Evolutionary conservation across 2,113 vertebrate genomes (phyloP), one percentile per base, ranked within the genome.

Genomic region (Lethenteron reissneri): DNA sequence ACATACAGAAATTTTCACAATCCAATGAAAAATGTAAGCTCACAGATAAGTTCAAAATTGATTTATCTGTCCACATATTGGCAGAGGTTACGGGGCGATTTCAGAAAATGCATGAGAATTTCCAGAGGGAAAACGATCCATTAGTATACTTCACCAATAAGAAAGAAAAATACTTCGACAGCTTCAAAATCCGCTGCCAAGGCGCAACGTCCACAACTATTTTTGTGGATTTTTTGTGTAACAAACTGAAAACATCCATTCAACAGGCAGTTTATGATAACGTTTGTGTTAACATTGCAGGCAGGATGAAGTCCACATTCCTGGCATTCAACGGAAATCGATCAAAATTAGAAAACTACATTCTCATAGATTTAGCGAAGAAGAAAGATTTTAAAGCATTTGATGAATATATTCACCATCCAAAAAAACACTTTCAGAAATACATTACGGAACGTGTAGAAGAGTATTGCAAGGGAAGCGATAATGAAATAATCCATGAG

Each of bases 301-400:
- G 19, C 5, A 76, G n/a, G 4, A 81, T 86, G 75, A 69, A 2
- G 73, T 1, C 15, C 57, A 79, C 56, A 57, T 15, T 71, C 57
- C 62, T 77, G 8, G 78, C 78, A 12, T 85, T 87, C 75, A 71
- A 0, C 10, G 80, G 77, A 41, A 41, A 41, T 41, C 25, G 25
- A 21, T 58, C 75, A 62, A 79, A 78, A 25, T 75, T 86, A 68
- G 86, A 87, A 70, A 78, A 79, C 58, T 78, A 79, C 73, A 76
- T 86, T 57, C 77, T 87, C 70, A 80, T 59, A 57, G 78, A 76
- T 25, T 74, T 86, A 58, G 83, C 83, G 70, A 6, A 83, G 69
- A 58, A 83, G n/a, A 80, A 84, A 58, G 73, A 78, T 1, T 86
- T 86, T 79, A 57, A 73, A 9, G 59, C 78, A 0, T 88, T 80